Evolutionary conservation across 2,797 vertebrate genomes (phyloP).

Genomic region (Labroides dimidiatus): DNA sequence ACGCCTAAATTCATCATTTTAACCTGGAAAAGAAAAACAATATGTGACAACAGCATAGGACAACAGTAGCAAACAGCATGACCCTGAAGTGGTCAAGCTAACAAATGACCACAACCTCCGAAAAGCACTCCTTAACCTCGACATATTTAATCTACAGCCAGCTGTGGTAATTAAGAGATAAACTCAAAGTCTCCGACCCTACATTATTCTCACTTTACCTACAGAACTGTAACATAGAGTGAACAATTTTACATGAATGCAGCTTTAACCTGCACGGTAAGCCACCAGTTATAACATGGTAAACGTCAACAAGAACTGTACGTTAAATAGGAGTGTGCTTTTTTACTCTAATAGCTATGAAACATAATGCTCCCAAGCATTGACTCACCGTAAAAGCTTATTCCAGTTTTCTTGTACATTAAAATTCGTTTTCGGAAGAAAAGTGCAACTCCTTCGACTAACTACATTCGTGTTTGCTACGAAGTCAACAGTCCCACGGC

Average conservation of each 20-base stretch:
- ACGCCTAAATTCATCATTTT: constrained; percentile 58
- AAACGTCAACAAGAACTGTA: background rate
- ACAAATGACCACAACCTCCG: background rate
- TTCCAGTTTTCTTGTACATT: background rate
- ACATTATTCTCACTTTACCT: too few relatives aligned
- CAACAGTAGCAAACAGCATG: background rate
- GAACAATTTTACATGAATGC: too few relatives aligned
- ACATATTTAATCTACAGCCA: background rate
- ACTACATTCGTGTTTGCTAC: background rate
- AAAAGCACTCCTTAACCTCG: background rate
- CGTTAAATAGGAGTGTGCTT: background rate
- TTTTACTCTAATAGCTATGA: background rate
- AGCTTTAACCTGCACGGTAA: background rate
- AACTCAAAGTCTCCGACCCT: too few relatives aligned
- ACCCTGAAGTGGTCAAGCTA: background rate
- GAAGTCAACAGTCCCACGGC: constrained; percentile 14
- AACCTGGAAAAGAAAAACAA: constrained; percentile 31
- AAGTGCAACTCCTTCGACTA: rapidly evolving
- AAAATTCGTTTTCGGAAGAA: background rate
- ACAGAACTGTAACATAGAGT: too few relatives aligned
- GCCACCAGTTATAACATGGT: background rate
- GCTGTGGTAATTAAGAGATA: background rate
- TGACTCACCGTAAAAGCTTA: constrained; percentile 34
- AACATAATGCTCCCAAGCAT: background rate
- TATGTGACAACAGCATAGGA: too few relatives aligned